Evolutionary conservation across 2,113 vertebrate genomes (phyloP), one percentile per base, ranked within the genome.

Genomic region (Malurus cyaneus): DNA sequence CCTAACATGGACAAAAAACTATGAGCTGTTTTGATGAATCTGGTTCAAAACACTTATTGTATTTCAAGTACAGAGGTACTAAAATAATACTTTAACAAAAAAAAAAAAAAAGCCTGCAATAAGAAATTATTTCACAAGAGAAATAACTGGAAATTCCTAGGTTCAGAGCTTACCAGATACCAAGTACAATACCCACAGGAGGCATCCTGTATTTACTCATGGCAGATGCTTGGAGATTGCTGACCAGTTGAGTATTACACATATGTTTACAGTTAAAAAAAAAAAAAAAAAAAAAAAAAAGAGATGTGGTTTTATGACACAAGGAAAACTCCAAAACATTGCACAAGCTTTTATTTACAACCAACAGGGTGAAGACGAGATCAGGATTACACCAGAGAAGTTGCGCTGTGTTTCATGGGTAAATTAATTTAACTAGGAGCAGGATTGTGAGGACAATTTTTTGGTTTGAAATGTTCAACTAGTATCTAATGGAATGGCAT

Each of bases 291-390:
- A 44, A 36, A 36, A 47, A 81, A 84, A 54, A 57, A 14, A 76
- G 14, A 88, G 3, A 87, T 16, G 24, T 26, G 41, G 19, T 34
- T 93, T 80, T 77, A 53, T 8, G 1, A 39, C 74, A 81, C 71
- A 81, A 84, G 88, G 60, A 62, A 71, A 52, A 59, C 29, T 78
- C 59, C 5, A 53, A 89, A 91, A 61, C 39, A 80, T 87, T 92
- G 80, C 95, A 94, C 36, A 92, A 93, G 61, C 46, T 64, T 80
- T 49, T 88, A 86, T 69, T 88, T 89, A 56, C 65, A 92, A 24
- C 11, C 65, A 94, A 23, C 9, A 67, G 28, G 24, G 19, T 86
- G 70, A 86, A 53, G 65, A 85, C 34, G 62, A 92, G 34, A 88
- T 87, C 54, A 73, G 36, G 53, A 91, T 93, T 94, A 77, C 39